phyloP scores from a whole-genome alignment of 2,888 invertebrate genomes.

The Lochmaea capreae region DNA sequence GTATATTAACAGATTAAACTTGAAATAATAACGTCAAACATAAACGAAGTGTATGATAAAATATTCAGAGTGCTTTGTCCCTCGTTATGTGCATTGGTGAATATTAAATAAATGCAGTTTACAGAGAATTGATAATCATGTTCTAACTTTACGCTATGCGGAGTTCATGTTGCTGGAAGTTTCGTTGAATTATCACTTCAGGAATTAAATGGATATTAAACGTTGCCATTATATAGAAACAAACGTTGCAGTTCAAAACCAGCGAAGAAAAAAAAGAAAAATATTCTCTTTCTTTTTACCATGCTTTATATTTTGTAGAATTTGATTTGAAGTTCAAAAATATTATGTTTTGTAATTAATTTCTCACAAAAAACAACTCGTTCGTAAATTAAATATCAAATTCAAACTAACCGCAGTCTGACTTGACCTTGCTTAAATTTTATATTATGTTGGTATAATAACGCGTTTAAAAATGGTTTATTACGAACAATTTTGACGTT shows the following conservation, averaged over 20 bases:
- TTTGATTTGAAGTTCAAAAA: too few relatives aligned
- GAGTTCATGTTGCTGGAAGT: neutral
- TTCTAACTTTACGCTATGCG: neutral
- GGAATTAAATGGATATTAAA: conserved; percentile 1
- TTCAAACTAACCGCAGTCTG: too few relatives aligned
- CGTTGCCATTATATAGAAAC: neutral
- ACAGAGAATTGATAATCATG: conserved; percentile 4
- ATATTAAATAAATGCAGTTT: conserved; percentile 2
- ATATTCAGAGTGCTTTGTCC: neutral
- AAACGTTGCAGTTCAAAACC: neutral
- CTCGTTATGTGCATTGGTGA: conserved; percentile 4
- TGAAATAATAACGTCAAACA: neutral
- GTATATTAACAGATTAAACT: neutral
- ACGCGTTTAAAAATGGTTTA: too few relatives aligned
- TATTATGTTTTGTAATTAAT: too few relatives aligned
- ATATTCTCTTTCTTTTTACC: neutral
- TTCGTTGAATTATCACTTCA: neutral
- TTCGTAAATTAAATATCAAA: too few relatives aligned
- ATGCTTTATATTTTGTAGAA: too few relatives aligned
- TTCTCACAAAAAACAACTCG: too few relatives aligned
- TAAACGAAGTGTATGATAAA: neutral
- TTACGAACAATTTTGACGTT: too few relatives aligned
- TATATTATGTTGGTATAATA: too few relatives aligned
- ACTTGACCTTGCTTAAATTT: too few relatives aligned
- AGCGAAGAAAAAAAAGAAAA: neutral